These are phyloP conservation scores for Drosophila punjabiensis DNA, from an alignment of 1,140 invertebrate species.

Conservation along the genomic window DNA sequence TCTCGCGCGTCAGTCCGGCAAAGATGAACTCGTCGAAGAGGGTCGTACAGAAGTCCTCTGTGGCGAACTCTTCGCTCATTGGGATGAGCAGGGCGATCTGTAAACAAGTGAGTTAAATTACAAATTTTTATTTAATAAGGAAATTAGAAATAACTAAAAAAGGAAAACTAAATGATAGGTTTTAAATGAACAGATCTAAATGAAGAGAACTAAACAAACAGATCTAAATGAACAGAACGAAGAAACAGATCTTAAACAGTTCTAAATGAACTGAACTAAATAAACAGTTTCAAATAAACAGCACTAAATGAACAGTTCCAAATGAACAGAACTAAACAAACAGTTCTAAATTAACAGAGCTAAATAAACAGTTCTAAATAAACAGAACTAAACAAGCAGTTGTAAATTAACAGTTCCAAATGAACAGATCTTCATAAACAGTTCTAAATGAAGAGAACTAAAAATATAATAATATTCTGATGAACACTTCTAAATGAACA, in stretches of 20 bases:
- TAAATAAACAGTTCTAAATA: too few species aligned
- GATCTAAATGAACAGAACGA: neutral
- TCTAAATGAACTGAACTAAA: neutral
- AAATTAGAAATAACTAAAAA: slow-evolving; percentile 3
- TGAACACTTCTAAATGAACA: too few species aligned
- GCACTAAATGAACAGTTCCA: neutral
- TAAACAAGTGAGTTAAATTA: slow-evolving; percentile 23
- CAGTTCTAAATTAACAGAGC: too few species aligned
- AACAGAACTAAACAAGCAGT: too few species aligned
- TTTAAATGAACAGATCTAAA: neutral
- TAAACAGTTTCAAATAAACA: neutral
- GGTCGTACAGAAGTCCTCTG: slow-evolving; percentile 97
- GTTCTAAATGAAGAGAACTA: too few species aligned
- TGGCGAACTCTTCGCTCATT: slow-evolving; percentile 96
- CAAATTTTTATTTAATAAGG: neutral
- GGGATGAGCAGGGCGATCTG: slow-evolving; percentile 94
- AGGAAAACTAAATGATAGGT: slow-evolving; percentile 12
- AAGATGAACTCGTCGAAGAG: slow-evolving; percentile 99
- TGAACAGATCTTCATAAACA: too few species aligned
- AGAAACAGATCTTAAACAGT: neutral
- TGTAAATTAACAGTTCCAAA: too few species aligned
- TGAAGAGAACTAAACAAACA: neutral
- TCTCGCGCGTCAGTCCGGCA: slow-evolving; percentile 94
- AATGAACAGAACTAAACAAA: too few species aligned
- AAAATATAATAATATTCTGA: too few species aligned